These are phyloP conservation scores for Harlomillsia oculata DNA, from an alignment of 1,140 invertebrate species.

Conservation along the genomic window DNA sequence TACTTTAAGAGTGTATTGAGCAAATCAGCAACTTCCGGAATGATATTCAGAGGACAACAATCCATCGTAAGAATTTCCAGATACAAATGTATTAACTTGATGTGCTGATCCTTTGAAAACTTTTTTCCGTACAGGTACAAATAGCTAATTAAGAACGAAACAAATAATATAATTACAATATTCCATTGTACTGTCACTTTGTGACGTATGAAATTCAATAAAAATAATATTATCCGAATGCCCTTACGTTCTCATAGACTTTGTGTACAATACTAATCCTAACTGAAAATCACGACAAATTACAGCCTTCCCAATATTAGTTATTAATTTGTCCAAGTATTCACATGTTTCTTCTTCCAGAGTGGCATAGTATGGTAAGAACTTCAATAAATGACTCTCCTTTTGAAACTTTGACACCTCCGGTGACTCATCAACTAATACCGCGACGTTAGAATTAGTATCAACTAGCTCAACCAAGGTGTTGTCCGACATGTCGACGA, in stretches of 20 bases:
- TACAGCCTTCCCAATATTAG: constrained; percentile 35
- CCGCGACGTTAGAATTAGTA: neutral
- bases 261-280: constrained; percentile 35
- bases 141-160: constrained; percentile 53
- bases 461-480: neutral
- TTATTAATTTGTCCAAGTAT: constrained; percentile 33
- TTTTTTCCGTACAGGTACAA: constrained; percentile 72
- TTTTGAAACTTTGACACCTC: constrained; percentile 30
- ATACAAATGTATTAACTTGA: constrained; percentile 71
- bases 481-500: neutral
- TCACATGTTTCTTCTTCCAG: constrained; percentile 33
- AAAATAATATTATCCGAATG: neutral
- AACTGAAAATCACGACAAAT: constrained; percentile 34
- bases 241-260: constrained; percentile 30
- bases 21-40: constrained; percentile 56
- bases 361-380: constrained; percentile 36
- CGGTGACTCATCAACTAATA: neutral
- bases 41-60: constrained; percentile 60
- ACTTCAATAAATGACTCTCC: constrained; percentile 32
- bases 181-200: neutral
- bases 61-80: constrained; percentile 67
- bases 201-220: neutral
- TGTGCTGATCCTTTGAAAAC: constrained; percentile 83
- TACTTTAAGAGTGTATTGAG: constrained; percentile 50
- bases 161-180: constrained; percentile 1